Evolutionary conservation across 1,140 invertebrate species (phyloP).

Genomic region (Asobara japonica): DNA sequence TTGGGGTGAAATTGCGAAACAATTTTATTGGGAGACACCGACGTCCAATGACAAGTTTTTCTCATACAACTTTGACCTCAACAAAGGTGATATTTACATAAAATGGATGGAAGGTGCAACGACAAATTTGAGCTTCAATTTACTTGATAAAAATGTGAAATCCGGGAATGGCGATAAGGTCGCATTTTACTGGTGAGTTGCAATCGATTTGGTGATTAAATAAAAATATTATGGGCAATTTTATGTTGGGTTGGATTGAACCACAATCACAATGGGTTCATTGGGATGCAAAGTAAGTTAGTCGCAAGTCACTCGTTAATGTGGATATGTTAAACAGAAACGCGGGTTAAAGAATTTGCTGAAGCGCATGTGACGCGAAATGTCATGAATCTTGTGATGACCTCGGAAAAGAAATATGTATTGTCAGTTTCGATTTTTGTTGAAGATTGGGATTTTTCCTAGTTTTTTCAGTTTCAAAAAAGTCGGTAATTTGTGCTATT

Average conservation of each 20-base stretch:
- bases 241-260: background rate
- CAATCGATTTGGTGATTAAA: too few relatives aligned
- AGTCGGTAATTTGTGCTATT: too few relatives aligned
- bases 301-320: conserved; percentile 46
- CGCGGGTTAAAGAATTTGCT: too few relatives aligned
- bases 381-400: too few relatives aligned
- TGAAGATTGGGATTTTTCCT: too few relatives aligned
- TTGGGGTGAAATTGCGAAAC: conserved; percentile 87
- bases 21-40: conserved; percentile 91
- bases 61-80: conserved; percentile 92
- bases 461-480: too few relatives aligned
- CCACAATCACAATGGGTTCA: conserved; percentile 29
- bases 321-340: background rate
- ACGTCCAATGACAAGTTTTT: conserved; percentile 79
- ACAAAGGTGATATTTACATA: conserved; percentile 87
- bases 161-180: conserved; percentile 88
- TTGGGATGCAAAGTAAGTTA: conserved; percentile 52
- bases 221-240: background rate
- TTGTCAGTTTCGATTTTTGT: too few relatives aligned
- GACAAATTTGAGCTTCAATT: conserved; percentile 96
- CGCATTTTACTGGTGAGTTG: conserved; percentile 96
- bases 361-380: too few relatives aligned
- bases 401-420: background rate
- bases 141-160: conserved; percentile 89
- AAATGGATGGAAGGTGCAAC: conserved; percentile 95